Conservation (phyloP, 2,113 vertebrate genomes). For the Parus major region DNA sequence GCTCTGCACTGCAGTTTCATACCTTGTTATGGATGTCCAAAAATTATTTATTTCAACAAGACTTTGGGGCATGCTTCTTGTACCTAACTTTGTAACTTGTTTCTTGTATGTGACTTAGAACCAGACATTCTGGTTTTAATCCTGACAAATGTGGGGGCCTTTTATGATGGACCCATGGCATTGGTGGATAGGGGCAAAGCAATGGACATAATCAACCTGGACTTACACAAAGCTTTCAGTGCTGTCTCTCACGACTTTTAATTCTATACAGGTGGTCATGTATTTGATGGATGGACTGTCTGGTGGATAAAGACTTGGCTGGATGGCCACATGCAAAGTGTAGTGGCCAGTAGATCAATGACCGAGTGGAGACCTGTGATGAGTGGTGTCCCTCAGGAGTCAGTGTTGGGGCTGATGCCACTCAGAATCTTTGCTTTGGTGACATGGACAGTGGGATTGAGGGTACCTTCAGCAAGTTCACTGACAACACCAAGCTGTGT, state of each 20-base stretch:
- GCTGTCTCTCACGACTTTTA: not conserved
- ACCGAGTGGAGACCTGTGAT: not conserved
- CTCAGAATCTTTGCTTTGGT: not conserved
- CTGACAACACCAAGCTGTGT: not conserved
- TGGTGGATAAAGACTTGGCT: not conserved
- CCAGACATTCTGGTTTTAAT: not conserved
- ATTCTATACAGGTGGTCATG: no score
- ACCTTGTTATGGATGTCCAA: not conserved
- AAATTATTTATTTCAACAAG: not conserved
- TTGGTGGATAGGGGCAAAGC: not conserved
- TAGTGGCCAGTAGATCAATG: not conserved
- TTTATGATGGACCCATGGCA: not conserved
- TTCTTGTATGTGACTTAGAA: not conserved
- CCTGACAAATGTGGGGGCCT: not conserved
- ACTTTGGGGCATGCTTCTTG: not conserved
- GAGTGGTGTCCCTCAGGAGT: not conserved
- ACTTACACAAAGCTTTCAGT: fast-evolving
- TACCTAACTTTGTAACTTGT: not conserved
- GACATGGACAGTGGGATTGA: fast-evolving
- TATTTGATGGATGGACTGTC: fast-evolving
- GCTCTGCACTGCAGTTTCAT: not conserved
- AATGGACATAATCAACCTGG: not conserved
- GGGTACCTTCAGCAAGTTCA: not conserved
- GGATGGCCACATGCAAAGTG: fast-evolving
- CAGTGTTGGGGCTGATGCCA: no score